A percentile compares a stretch with the other conserved stretches of the same genome.
Evolutionary conservation across 2,888 invertebrate species (phyloP).

Genomic region (Eupithecia tripunctaria): DNA sequence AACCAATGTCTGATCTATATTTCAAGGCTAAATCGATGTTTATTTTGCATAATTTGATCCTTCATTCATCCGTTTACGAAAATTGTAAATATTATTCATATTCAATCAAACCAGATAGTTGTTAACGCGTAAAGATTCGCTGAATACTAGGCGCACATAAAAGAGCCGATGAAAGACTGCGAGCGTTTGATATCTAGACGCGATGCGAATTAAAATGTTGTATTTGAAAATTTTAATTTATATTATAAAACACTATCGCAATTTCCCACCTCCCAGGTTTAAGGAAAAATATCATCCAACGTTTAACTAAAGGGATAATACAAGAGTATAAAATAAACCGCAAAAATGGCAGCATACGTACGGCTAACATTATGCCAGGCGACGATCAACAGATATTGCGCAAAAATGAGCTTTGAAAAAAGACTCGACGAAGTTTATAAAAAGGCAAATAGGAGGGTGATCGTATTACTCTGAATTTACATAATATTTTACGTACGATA

Average conservation of each 20-base stretch:
- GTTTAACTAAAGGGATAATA: slow-evolving; percentile 44
- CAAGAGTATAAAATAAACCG: slow-evolving; percentile 38
- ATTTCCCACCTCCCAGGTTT: slow-evolving; percentile 1
- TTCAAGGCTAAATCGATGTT: neutral
- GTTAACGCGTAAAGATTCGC: slow-evolving; percentile 34
- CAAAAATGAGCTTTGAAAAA: slow-evolving; percentile 50
- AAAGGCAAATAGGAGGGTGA: slow-evolving; percentile 25
- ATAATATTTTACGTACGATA: slow-evolving; percentile 29
- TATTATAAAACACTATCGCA: neutral
- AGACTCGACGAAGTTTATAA: slow-evolving; percentile 39
- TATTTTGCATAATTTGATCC: neutral
- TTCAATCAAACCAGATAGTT: neutral
- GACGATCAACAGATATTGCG: slow-evolving; percentile 51
- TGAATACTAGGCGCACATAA: slow-evolving; percentile 64
- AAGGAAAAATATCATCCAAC: slow-evolving; percentile 30
- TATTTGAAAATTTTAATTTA: too few species aligned
- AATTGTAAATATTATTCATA: neutral
- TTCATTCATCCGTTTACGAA: neutral
- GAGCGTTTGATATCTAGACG: slow-evolving; percentile 30
- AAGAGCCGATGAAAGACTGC: slow-evolving; percentile 55
- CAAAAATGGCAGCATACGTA: slow-evolving; percentile 46
- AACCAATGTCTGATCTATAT: neutral
- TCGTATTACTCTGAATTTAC: slow-evolving; percentile 32
- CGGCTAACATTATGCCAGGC: slow-evolving; percentile 45
- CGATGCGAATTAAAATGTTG: neutral